Percentiles rank a stretch among this genome's conserved stretches.
Evolutionary conservation across 1,140 invertebrate species (phyloP).

Genomic region (Hirudo medicinalis): DNA sequence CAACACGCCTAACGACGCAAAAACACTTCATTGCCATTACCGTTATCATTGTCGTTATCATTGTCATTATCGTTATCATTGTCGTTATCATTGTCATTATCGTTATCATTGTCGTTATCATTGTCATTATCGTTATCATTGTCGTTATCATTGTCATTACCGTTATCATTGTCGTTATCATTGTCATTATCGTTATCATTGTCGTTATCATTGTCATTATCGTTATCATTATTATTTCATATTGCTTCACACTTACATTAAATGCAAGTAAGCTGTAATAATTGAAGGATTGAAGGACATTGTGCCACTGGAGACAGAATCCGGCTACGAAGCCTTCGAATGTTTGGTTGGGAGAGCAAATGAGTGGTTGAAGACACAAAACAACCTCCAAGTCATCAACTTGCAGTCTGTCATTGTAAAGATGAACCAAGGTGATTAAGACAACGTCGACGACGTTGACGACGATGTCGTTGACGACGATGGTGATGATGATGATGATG

Average conservation of each 20-base stretch:
- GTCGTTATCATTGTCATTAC: not conserved
- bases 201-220: not conserved
- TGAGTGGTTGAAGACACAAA: constrained; percentile 18
- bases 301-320: constrained; percentile 14
- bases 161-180: not conserved
- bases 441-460: not conserved
- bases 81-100: no score
- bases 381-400: constrained; percentile 19
- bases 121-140: not conserved
- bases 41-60: not conserved
- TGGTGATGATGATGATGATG: not conserved
- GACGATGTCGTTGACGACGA: not conserved
- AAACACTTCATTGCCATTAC: not conserved
- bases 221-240: not conserved
- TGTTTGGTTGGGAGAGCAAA: constrained; percentile 19
- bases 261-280: not conserved
- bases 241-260: not conserved
- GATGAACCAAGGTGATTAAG: constrained; percentile 14
- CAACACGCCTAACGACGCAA: no score
- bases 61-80: not conserved
- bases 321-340: constrained; percentile 20
- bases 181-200: not conserved
- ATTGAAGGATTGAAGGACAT: constrained; percentile 20
- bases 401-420: constrained; percentile 21
- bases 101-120: not conserved